Percentiles rank a stretch among this genome's conserved stretches.
Evolutionary conservation across 2,888 invertebrate species (phyloP).

Genomic region (Clistopyga incitator): DNA sequence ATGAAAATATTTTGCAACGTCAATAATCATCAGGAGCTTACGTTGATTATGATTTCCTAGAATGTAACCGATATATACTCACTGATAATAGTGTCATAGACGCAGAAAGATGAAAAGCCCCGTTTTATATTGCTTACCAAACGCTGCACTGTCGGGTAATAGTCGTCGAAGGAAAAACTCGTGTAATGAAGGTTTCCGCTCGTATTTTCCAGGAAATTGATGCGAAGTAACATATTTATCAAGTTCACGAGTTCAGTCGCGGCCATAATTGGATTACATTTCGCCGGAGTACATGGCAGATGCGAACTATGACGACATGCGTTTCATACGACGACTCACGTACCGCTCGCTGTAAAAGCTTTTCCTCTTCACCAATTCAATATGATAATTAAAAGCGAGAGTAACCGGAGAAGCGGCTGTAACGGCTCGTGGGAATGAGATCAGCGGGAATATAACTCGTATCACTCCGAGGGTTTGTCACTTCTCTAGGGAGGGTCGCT

Average conservation of each 20-base stretch:
- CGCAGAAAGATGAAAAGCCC: neutral
- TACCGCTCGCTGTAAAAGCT: conserved; percentile 22
- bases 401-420: conserved; percentile 37
- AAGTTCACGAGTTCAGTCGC: conserved; percentile 10
- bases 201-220: conserved; percentile 2
- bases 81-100: neutral
- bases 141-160: neutral
- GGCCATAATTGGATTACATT: conserved; percentile 45
- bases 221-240: neutral
- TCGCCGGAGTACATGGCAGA: conserved; percentile 32
- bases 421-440: conserved; percentile 47
- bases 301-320: conserved; percentile 28
- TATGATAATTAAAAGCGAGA: conserved; percentile 54
- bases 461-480: neutral
- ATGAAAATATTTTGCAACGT: too few relatives aligned
- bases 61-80: neutral
- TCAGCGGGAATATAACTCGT: conserved; percentile 11
- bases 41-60: neutral
- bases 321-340: conserved; percentile 22
- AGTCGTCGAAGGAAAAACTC: neutral
- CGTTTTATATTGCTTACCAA: neutral
- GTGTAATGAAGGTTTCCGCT: neutral
- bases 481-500: conserved; percentile 2
- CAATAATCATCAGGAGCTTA: neutral
- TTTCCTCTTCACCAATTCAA: conserved; percentile 53